Conservation (phyloP, 2,888 invertebrate species). For the Brenthis daphne region DNA sequence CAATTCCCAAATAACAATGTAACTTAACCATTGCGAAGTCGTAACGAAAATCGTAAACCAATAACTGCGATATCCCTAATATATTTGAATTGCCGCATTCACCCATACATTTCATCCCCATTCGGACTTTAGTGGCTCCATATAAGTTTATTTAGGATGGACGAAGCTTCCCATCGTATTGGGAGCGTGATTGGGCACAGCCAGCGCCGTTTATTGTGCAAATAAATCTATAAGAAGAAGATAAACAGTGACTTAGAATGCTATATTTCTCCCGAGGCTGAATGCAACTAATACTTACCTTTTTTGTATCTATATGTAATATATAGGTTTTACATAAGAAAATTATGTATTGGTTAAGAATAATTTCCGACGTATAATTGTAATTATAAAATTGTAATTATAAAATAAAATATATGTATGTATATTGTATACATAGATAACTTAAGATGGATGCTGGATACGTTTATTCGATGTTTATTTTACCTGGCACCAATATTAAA, state of each 20-base stretch:
- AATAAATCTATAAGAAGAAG: conserved; percentile 69
- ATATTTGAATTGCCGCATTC: conserved; percentile 35
- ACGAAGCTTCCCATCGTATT: conserved; percentile 55
- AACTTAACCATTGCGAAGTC: conserved; percentile 20
- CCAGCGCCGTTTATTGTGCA: conserved; percentile 65
- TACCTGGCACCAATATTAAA: no score
- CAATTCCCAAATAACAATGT: conserved; percentile 20
- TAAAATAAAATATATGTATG: no score
- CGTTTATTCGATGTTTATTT: no score
- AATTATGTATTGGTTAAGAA: no score
- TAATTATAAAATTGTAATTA: no score
- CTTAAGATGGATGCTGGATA: no score
- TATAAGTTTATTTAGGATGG: conserved; percentile 70
- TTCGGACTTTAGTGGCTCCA: conserved; percentile 52
- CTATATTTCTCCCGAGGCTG: conserved; percentile 32
- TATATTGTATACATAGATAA: no score
- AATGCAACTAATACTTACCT: not conserved
- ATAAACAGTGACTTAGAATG: conserved; percentile 47
- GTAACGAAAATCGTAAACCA: conserved; percentile 36
- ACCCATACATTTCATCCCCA: conserved; percentile 33
- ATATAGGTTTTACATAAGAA: no score
- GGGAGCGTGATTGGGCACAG: conserved; percentile 67
- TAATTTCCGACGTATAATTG: no score
- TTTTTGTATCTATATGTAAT: no score
- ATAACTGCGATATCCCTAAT: conserved; percentile 34